Evolutionary conservation across 1,140 invertebrate genomes (phyloP), one percentile per base, ranked within the genome.

Genomic region (Trichonephila clavipes): DNA sequence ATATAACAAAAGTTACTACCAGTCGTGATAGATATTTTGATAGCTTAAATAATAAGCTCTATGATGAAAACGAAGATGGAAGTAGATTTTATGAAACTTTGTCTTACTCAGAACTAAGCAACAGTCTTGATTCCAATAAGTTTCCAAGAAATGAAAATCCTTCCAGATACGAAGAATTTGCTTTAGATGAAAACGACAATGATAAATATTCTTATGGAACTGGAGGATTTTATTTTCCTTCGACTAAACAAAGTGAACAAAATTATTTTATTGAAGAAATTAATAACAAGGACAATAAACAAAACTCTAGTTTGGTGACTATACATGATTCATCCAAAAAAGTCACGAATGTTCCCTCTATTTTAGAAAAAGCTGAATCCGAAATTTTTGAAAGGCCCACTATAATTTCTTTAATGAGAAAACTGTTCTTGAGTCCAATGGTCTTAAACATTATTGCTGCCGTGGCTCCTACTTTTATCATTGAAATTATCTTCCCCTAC

Each of bases 141-240:
- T 16, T 2, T 8, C 34, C 24, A 12, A 62, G 12, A 12, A 28
- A 87, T 64, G 81, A 51, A 44, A 16, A 3, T n/a, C 85, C 61
- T 62, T 87, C 85, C 19, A 51, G 24, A 28, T 87, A 34, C 59
- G 61, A 87, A 34, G 10, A 87, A 19, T 87, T 64, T 64, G 24
- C 34, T 21, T 21, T 21, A 18, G 61, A 64, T 16, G 58, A 87
- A 62, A 34, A 8, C 8, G n/a, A n/a, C 8, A n/a, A 87, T 8
- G 85, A 83, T 12, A 24, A 77, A 18, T 83, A 83, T 40, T 44
- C 81, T 16, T 83, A 83, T 51, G 81, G 34, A 12, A 12, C 40
- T 5, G 81, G 81, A 44, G 81, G 85, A n/a, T 28, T 87, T 64
- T 87, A 87, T 34, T 28, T 64, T 8, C 85, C 85, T 28, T 19